phyloP scores from a whole-genome alignment of 2,113 vertebrate genomes.

The Motacilla tschutschensis region DNA sequence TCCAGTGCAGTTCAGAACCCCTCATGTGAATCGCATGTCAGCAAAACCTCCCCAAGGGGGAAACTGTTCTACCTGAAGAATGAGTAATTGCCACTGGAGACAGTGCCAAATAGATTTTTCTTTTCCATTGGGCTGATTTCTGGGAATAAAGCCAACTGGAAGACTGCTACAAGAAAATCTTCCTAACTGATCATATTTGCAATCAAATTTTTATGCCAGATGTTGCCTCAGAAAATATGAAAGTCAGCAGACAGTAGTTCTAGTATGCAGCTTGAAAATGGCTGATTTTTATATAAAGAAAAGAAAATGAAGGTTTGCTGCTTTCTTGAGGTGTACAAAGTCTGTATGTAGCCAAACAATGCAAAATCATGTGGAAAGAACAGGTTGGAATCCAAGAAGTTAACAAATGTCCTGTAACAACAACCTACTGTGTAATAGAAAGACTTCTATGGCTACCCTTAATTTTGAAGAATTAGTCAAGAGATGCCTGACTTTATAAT shows the following conservation, averaged over 20 bases:
- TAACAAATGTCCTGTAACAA: background rate
- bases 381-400: background rate
- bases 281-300: background rate
- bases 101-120: slow-evolving; percentile 12
- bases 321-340: background rate
- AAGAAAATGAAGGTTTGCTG: slow-evolving; percentile 1
- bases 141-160: slow-evolving; percentile 49
- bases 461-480: background rate
- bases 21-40: background rate
- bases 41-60: background rate
- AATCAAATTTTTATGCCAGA: slow-evolving; percentile 53
- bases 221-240: slow-evolving; percentile 26
- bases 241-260: slow-evolving; percentile 19
- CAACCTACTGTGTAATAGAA: background rate
- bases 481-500: background rate
- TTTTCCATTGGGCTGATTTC: slow-evolving; percentile 20
- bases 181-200: slow-evolving; percentile 46
- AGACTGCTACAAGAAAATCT: slow-evolving; percentile 43
- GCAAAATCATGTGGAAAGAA: background rate
- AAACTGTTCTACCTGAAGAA: background rate
- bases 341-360: background rate
- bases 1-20: background rate
- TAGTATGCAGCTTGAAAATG: slow-evolving; percentile 5
- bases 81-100: background rate
- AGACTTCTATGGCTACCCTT: background rate